A percentile compares a stretch with the other conserved stretches of the same genome.
Evolutionary conservation across 1,140 invertebrate species (phyloP).

Genomic region (Brachystomella parvula): DNA sequence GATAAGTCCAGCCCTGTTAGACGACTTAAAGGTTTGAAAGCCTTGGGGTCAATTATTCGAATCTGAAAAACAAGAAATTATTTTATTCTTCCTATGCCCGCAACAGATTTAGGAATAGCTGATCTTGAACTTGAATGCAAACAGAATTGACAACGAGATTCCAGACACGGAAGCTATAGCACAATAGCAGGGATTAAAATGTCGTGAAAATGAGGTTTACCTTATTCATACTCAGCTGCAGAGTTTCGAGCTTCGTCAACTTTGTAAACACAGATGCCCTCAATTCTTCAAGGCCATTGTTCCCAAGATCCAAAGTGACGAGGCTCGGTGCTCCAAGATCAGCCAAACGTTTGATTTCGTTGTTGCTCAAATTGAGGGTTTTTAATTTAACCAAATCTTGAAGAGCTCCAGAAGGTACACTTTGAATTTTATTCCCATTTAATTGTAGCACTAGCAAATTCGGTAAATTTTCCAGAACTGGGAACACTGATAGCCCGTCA

Average conservation of each 20-base stretch:
- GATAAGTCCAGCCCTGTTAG: slow-evolving; percentile 25
- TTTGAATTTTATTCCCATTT: slow-evolving; percentile 15
- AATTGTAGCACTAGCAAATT: slow-evolving; percentile 14
- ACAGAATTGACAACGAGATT: too few species aligned
- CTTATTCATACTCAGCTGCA: slow-evolving; percentile 26
- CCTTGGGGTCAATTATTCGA: slow-evolving; percentile 23
- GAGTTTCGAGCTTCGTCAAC: slow-evolving; percentile 19
- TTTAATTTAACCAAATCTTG: not conserved
- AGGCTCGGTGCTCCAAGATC: slow-evolving; percentile 17
- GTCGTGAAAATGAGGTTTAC: slow-evolving; percentile 14
- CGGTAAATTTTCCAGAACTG: slow-evolving; percentile 15
- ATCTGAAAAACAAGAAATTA: slow-evolving; percentile 22
- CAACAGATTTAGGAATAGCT: too few species aligned
- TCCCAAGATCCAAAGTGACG: slow-evolving; percentile 17
- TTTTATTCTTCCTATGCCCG: too few species aligned
- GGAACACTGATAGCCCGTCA: slow-evolving; percentile 3
- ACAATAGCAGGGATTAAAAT: too few species aligned
- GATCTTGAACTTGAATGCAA: too few species aligned
- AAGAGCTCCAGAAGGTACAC: slow-evolving; percentile 6
- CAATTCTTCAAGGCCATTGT: slow-evolving; percentile 19
- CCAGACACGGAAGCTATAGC: too few species aligned
- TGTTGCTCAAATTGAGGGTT: slow-evolving; percentile 25
- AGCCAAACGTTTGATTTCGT: slow-evolving; percentile 18
- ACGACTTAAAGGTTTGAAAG: slow-evolving; percentile 21
- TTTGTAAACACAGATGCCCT: slow-evolving; percentile 13